Conservation (phyloP, 2,113 vertebrate genomes). For the Blennius ocellaris region DNA sequence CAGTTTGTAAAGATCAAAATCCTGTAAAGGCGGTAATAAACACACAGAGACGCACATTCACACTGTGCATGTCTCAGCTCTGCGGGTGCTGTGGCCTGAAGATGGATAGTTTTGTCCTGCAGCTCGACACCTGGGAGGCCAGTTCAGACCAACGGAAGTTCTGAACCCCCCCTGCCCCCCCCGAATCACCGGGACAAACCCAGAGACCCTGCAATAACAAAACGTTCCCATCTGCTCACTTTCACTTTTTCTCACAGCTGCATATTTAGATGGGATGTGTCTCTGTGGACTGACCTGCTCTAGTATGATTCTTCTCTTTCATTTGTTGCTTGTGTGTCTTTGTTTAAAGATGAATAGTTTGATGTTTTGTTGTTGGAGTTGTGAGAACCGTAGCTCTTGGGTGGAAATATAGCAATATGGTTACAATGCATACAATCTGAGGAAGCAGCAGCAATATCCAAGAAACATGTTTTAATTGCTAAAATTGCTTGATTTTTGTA, state of each 20-base stretch:
- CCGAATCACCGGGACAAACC: slow-evolving; percentile 46
- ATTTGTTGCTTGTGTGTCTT: slow-evolving; percentile 5
- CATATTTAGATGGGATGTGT: slow-evolving; percentile 53
- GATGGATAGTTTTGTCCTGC: slow-evolving; percentile 38
- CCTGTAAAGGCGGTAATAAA: too few relatives aligned
- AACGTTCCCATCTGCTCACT: slow-evolving; percentile 9
- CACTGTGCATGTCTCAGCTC: slow-evolving; percentile 20
- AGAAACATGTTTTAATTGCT: too few relatives aligned
- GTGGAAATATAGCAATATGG: too few relatives aligned
- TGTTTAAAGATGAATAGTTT: not conserved
- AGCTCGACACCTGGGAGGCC: slow-evolving; percentile 55
- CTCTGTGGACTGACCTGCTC: slow-evolving; percentile 25
- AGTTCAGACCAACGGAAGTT: slow-evolving; percentile 41
- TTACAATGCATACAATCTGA: too few relatives aligned
- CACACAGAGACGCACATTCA: too few relatives aligned
- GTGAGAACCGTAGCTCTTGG: not conserved
- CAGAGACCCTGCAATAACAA: slow-evolving; percentile 57
- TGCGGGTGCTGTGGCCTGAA: slow-evolving; percentile 36
- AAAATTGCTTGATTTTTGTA: too few relatives aligned
- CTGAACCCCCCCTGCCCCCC: slow-evolving; percentile 19
- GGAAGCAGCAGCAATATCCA: too few relatives aligned
- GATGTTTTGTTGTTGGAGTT: slow-evolving; percentile 6
- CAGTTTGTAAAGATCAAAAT: too few relatives aligned
- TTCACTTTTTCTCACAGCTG: slow-evolving; percentile 7
- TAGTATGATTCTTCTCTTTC: slow-evolving; percentile 23